These are phyloP conservation scores for Aethina tumida DNA, from an alignment of 1,140 invertebrate genomes.

Conservation along the genomic window DNA sequence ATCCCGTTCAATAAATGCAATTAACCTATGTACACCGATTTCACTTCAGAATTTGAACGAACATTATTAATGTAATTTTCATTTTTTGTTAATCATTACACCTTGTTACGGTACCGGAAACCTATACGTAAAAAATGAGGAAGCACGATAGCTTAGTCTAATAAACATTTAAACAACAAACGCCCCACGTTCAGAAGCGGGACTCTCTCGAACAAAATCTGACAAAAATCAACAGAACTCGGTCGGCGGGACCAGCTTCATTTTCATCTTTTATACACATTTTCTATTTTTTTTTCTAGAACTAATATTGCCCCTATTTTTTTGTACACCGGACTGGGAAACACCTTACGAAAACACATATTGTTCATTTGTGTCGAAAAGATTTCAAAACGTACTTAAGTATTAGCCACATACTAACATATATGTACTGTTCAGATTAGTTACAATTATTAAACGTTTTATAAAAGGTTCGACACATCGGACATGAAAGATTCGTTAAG, in stretches of 20 bases:
- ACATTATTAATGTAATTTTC: slow-evolving; percentile 8
- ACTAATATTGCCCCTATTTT: slow-evolving; percentile 29
- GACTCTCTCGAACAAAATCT: slow-evolving; percentile 15
- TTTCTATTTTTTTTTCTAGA: slow-evolving; percentile 8
- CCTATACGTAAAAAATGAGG: slow-evolving; percentile 22
- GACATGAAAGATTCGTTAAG: neutral
- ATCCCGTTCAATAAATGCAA: neutral
- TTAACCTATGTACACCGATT: slow-evolving; percentile 7
- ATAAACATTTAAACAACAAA: slow-evolving; percentile 16
- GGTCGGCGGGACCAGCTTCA: too few relatives aligned
- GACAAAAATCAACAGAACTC: slow-evolving; percentile 14
- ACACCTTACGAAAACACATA: too few relatives aligned
- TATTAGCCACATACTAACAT: too few relatives aligned
- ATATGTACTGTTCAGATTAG: too few relatives aligned
- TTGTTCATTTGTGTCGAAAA: too few relatives aligned
- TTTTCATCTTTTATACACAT: slow-evolving; percentile 9
- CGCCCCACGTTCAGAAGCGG: neutral
- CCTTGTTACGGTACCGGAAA: slow-evolving; percentile 15
- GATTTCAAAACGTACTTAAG: too few relatives aligned
- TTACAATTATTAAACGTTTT: too few relatives aligned
- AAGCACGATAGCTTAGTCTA: slow-evolving; percentile 29
- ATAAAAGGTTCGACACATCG: too few relatives aligned
- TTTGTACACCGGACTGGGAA: too few relatives aligned
- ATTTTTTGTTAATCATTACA: slow-evolving; percentile 2
- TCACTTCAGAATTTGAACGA: slow-evolving; percentile 17